Conservation (phyloP, 2,113 vertebrate species). For the Prunella fulvescens region DNA sequence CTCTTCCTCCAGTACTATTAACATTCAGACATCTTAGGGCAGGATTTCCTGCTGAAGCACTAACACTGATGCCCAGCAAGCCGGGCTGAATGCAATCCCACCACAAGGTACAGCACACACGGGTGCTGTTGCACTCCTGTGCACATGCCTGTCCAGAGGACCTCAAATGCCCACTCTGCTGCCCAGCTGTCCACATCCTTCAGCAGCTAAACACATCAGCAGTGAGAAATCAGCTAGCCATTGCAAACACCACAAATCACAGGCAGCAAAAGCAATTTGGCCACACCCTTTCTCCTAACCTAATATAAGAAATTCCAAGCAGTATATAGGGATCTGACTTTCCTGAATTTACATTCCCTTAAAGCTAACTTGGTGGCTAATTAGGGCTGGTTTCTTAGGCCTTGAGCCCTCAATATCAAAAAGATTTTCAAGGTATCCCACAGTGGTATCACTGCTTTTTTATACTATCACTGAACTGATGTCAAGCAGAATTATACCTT, state of each 20-base stretch:
- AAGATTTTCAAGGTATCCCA: background rate
- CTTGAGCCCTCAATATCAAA: background rate
- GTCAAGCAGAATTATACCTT: background rate
- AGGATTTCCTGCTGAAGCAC: background rate
- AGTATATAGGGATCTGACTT: background rate
- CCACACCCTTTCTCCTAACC: slow-evolving; percentile 30
- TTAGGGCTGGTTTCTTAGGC: background rate
- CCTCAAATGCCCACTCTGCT: background rate
- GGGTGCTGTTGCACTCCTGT: background rate
- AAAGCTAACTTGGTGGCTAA: background rate
- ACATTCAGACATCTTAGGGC: background rate
- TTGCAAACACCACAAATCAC: background rate
- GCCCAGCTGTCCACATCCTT: background rate
- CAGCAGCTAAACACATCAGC: background rate
- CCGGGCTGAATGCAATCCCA: background rate
- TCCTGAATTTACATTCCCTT: background rate
- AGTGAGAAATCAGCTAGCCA: background rate
- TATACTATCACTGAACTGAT: background rate
- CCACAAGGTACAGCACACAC: background rate
- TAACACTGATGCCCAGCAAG: background rate
- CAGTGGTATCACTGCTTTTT: background rate
- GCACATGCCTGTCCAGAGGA: fast-evolving
- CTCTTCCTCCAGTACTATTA: background rate
- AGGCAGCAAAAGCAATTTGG: background rate
- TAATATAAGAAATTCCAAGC: background rate